Conservation (phyloP, 2,797 vertebrate species). For the Diplodus sargus region DNA sequence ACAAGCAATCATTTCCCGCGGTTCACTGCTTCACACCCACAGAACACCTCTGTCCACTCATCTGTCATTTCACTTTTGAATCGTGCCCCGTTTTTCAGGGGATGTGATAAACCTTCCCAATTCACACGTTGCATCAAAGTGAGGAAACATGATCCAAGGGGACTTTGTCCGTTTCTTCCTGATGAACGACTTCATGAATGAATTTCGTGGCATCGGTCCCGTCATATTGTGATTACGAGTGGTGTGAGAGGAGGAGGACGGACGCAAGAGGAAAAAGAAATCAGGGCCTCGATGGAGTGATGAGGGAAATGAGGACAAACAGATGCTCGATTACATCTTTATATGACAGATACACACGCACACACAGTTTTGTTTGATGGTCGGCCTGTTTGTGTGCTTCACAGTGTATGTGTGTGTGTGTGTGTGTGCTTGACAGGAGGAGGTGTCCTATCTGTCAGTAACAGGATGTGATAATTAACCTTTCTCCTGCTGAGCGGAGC, state of each 20-base stretch:
- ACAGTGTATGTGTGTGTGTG: background rate
- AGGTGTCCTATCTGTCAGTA: slow-evolving; percentile 71
- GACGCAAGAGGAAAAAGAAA: slow-evolving; percentile 4
- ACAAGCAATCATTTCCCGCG: slow-evolving; percentile 59
- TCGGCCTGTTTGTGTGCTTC: slow-evolving; percentile 53
- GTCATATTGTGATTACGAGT: slow-evolving; percentile 13
- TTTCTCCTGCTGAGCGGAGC: slow-evolving; percentile 81
- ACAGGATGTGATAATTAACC: slow-evolving; percentile 84
- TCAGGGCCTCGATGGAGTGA: slow-evolving; percentile 27
- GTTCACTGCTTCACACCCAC: slow-evolving; percentile 54
- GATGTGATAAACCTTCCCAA: slow-evolving; percentile 48
- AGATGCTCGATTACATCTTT: slow-evolving; percentile 69
- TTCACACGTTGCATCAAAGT: slow-evolving; percentile 54
- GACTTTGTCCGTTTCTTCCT: slow-evolving; percentile 27
- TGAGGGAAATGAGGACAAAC: slow-evolving; percentile 66
- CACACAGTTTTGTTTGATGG: slow-evolving; percentile 60
- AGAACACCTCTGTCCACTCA: slow-evolving; percentile 62
- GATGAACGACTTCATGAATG: slow-evolving; percentile 34
- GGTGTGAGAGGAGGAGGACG: slow-evolving; percentile 8
- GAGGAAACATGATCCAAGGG: slow-evolving; percentile 45
- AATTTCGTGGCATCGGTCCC: slow-evolving; percentile 17
- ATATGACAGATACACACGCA: slow-evolving; percentile 43
- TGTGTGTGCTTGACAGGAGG: slow-evolving; percentile 58
- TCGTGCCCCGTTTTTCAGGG: slow-evolving; percentile 22
- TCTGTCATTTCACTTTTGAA: slow-evolving; percentile 64